Percentiles rank a stretch among this genome's conserved stretches.
Conservation (phyloP, 1,140 invertebrate species). For the Physella acuta region DNA sequence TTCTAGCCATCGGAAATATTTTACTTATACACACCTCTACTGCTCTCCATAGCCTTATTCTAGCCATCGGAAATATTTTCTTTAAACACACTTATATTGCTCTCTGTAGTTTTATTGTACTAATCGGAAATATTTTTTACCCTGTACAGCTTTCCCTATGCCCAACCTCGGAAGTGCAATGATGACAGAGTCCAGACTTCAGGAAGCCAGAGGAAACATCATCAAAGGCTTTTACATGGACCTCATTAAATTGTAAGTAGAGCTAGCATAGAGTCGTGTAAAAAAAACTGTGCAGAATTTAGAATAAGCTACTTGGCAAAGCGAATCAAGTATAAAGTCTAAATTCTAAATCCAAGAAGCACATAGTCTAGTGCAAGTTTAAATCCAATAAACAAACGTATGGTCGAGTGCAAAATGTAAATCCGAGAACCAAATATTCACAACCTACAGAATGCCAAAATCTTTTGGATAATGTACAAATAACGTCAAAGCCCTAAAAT, state of each 20-base stretch:
- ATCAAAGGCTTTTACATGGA: constrained; percentile 8
- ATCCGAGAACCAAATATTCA: background rate
- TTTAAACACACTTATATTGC: background rate
- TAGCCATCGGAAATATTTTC: background rate
- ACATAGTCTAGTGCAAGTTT: background rate
- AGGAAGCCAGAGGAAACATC: background rate
- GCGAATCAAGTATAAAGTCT: background rate
- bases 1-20: background rate
- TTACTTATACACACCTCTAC: background rate
- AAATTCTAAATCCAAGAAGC: background rate
- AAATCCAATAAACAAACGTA: background rate
- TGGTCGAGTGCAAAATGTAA: background rate
- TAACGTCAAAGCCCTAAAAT: too few relatives aligned
- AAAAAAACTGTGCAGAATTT: too few relatives aligned
- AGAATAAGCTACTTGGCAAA: background rate
- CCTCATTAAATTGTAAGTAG: constrained; percentile 10
- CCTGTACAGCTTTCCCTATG: background rate
- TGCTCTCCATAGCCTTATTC: background rate
- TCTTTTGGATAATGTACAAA: too few relatives aligned
- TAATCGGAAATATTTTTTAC: background rate
- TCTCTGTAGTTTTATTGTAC: background rate
- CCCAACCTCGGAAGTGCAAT: background rate
- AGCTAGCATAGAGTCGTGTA: too few relatives aligned
- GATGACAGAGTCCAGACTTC: background rate
- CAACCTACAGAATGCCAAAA: too few relatives aligned